Percentiles rank a stretch among this genome's conserved stretches.
Conservation (phyloP, 1,140 invertebrate species). For the Megalopta genalis region DNA sequence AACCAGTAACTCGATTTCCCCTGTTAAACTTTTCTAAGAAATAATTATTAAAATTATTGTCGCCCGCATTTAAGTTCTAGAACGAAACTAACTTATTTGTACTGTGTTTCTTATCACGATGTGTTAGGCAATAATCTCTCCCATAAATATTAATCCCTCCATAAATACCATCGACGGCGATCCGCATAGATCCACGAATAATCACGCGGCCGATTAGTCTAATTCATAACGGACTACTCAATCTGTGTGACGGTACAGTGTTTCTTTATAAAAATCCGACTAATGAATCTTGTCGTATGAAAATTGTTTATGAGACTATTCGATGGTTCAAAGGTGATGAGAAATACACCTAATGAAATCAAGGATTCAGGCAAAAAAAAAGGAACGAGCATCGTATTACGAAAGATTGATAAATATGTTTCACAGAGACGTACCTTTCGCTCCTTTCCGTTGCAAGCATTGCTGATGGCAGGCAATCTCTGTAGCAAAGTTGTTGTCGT, state of each 20-base stretch:
- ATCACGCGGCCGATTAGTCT: not conserved
- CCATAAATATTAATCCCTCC: too few relatives aligned
- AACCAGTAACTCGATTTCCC: not conserved
- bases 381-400: constrained; percentile 14
- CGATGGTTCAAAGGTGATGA: too few relatives aligned
- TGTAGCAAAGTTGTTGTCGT: constrained; percentile 92
- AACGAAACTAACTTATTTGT: not conserved
- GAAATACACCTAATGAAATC: not conserved
- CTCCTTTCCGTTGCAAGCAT: constrained; percentile 86
- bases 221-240: too few relatives aligned
- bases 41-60: not conserved
- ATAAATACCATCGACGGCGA: too few relatives aligned
- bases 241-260: too few relatives aligned
- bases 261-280: too few relatives aligned
- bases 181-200: not conserved
- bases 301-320: not conserved
- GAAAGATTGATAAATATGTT: not conserved
- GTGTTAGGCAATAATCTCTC: not conserved
- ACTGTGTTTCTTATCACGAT: not conserved
- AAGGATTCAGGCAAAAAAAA: constrained; percentile 17
- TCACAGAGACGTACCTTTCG: constrained; percentile 83
- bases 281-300: not conserved
- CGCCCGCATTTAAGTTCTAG: not conserved
- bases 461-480: constrained; percentile 89
- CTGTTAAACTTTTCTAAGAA: not conserved